A percentile compares a stretch with the other conserved stretches of the same genome.
phyloP scores from a whole-genome alignment of 2,113 vertebrate species.

The Vidua chalybeata region DNA sequence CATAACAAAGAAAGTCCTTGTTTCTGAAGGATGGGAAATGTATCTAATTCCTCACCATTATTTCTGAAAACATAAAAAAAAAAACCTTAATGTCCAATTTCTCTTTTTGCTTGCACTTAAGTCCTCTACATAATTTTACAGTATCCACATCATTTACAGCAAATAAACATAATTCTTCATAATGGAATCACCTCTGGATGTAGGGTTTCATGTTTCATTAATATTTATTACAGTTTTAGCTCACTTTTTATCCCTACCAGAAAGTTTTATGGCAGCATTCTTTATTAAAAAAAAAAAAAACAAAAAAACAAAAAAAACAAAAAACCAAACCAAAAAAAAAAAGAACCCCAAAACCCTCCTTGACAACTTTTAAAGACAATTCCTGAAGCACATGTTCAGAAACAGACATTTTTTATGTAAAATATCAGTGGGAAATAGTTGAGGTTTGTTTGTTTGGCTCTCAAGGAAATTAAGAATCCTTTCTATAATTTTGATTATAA shows the following conservation, averaged over 20 bases:
- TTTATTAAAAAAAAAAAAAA: not conserved
- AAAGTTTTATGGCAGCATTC: not conserved
- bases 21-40: not conserved
- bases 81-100: not conserved
- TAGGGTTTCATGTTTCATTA: not conserved
- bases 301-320: too few species aligned
- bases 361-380: conserved; percentile 49
- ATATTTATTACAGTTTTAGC: not conserved
- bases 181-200: not conserved
- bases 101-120: not conserved
- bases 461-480: conserved; percentile 57
- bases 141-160: not conserved
- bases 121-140: not conserved
- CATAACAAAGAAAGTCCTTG: not conserved
- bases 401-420: conserved; percentile 56
- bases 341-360: not conserved
- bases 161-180: not conserved
- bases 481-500: conserved; percentile 61
- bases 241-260: not conserved
- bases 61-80: not conserved
- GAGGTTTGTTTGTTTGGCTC: conserved; percentile 59
- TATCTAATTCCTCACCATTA: not conserved
- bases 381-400: conserved; percentile 62
- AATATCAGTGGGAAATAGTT: conserved; percentile 51
- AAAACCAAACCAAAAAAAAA: not conserved